Evolutionary conservation across 2,113 vertebrate species (phyloP).

Genomic region (Sturnus vulgaris): DNA sequence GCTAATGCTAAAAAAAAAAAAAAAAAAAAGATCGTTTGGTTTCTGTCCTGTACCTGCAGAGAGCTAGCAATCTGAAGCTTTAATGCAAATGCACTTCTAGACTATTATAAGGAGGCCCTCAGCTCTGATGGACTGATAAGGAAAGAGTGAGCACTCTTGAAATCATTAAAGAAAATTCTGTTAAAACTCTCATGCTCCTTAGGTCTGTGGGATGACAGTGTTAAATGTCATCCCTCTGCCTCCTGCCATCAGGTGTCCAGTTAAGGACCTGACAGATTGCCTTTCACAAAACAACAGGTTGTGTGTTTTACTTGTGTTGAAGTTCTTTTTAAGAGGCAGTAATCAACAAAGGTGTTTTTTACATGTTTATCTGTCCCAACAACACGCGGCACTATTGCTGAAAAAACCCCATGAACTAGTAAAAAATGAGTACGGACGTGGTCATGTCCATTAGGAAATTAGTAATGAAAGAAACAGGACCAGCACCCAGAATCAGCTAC

Average conservation of each 20-base stretch:
- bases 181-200: background rate
- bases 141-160: background rate
- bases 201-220: background rate
- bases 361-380: background rate
- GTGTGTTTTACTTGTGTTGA: background rate
- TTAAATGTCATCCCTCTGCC: background rate
- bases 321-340: background rate
- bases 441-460: background rate
- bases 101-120: background rate
- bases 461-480: background rate
- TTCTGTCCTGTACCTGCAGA: background rate
- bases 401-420: fast-evolving
- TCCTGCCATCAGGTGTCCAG: background rate
- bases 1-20: background rate
- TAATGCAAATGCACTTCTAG: background rate
- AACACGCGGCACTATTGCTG: background rate
- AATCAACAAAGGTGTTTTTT: background rate
- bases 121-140: background rate
- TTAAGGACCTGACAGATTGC: background rate
- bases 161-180: background rate
- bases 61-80: background rate
- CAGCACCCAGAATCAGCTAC: fast-evolving
- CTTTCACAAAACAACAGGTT: background rate
- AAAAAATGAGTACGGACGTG: background rate
- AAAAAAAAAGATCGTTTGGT: background rate